Conservation (phyloP, 2,888 invertebrate species). For the Latheticus oryzae region DNA sequence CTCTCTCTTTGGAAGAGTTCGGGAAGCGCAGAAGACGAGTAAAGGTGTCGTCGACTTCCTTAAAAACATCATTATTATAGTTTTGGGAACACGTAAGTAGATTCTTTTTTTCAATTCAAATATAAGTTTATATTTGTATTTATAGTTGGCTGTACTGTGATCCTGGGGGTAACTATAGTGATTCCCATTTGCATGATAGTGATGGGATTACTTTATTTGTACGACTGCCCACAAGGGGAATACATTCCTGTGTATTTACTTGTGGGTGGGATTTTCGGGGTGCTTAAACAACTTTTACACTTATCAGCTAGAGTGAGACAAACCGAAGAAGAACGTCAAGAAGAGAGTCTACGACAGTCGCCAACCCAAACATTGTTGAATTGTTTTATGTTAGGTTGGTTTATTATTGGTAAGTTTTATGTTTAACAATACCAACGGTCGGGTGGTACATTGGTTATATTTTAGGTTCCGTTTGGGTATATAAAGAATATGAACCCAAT, state of each 20-base stretch:
- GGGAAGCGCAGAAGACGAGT: slow-evolving; percentile 72
- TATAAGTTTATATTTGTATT: slow-evolving; percentile 44
- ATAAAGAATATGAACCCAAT: slow-evolving; percentile 73
- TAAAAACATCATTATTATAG: slow-evolving; percentile 70
- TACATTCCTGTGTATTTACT: slow-evolving; percentile 78
- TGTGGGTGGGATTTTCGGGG: slow-evolving; percentile 75
- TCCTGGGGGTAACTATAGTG: slow-evolving; percentile 72
- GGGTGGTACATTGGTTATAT: too few species aligned
- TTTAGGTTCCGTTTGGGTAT: slow-evolving; percentile 80
- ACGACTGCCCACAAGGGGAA: slow-evolving; percentile 75
- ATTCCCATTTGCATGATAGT: slow-evolving; percentile 77
- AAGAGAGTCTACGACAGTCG: slow-evolving; percentile 68
- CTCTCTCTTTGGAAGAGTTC: slow-evolving; percentile 73
- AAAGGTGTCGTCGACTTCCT: slow-evolving; percentile 72
- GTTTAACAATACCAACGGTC: too few species aligned
- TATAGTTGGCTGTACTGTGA: slow-evolving; percentile 75
- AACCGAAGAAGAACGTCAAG: slow-evolving; percentile 68
- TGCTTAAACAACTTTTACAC: slow-evolving; percentile 72
- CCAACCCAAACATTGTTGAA: slow-evolving; percentile 70
- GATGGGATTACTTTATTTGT: slow-evolving; percentile 73
- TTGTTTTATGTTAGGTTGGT: slow-evolving; percentile 77
- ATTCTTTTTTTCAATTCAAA: not conserved
- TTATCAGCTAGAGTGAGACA: slow-evolving; percentile 69
- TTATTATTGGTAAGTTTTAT: slow-evolving; percentile 72
- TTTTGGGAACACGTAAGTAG: slow-evolving; percentile 73